Evolutionary conservation across 2,113 vertebrate species (phyloP), one percentile per base, ranked within the genome.

Genomic region (Telmatochromis sp.): DNA sequence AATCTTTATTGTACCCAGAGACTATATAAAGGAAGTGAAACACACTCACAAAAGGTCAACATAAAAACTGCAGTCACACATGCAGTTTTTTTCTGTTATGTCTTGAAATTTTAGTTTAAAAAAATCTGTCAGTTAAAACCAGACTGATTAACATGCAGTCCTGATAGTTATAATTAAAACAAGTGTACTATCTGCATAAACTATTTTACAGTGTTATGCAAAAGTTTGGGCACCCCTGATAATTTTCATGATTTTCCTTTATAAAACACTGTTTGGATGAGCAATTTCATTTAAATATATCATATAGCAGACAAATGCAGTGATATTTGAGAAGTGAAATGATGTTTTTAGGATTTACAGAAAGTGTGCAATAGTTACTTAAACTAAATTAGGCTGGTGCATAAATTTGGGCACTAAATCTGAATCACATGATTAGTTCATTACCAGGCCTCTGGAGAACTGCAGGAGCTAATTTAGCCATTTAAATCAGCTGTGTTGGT

Each of bases 101-200:
- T 57, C 13, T 57, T 1, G 0, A 28, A 28, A 57, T 57, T 57
- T 57, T 57, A 53, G 2, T 49, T 4, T 2, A 49, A 49, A 42
- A 47, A 49, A 49, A 49, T 4, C 47, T 4, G 47, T 49, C 47
- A 23, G 23, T 57, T 57, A 57, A 57, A 57, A 57, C 1, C 55
- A 15, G 55, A 28, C 13, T 57, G 4, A 28, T 28, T 28, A 57
- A 28, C 55, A 57, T 57, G 0, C 55, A 57, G 55, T 28, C 23
- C 2, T 0, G 4, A 57, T 57, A 57, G 0, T 28, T 57, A 55
- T 3, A 55, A 55, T 55, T 26, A 7, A 55, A 55, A 2, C 54
- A 55, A 0, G 1, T 55, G 6, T 57, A 5, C 12, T 57, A 57
- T 57, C 21, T 57, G 23, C 3, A 2, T 3, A 57, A 57, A 57